These are phyloP conservation scores for Neodiprion fabricii DNA, from an alignment of 1,140 invertebrate species.

Conservation along the genomic window DNA sequence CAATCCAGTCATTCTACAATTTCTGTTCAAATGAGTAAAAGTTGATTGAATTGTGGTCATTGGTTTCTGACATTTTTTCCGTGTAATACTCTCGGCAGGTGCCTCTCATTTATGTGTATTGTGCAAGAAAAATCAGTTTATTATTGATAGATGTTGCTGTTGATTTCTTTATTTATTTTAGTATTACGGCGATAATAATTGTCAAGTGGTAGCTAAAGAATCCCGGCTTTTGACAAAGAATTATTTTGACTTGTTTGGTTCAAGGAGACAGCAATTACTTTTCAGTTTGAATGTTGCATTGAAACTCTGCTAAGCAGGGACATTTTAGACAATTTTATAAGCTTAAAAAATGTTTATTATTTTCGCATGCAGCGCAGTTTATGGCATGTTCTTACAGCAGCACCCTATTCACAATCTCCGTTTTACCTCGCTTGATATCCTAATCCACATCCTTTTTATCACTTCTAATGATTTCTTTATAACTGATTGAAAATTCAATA, in stretches of 20 bases:
- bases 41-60: too few relatives aligned
- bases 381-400: constrained; percentile 34
- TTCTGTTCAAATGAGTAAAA: too few relatives aligned
- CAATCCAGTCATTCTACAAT: too few relatives aligned
- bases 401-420: background rate
- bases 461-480: background rate
- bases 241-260: constrained; percentile 24
- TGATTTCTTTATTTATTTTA: background rate
- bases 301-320: constrained; percentile 5
- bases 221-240: background rate
- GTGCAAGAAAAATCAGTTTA: background rate
- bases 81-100: too few relatives aligned
- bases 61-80: too few relatives aligned
- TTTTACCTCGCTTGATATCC: constrained; percentile 6
- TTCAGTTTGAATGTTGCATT: constrained; percentile 44
- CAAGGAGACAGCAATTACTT: constrained; percentile 47
- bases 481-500: background rate
- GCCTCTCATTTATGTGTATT: background rate
- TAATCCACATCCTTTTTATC: background rate
- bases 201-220: background rate
- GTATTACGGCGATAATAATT: too few relatives aligned
- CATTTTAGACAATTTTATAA: background rate
- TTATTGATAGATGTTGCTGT: background rate
- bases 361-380: constrained; percentile 38
- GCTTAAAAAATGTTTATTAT: constrained; percentile 32